Evolutionary conservation across 2,113 vertebrate genomes (phyloP).

Genomic region (Apodemus speciosus): DNA sequence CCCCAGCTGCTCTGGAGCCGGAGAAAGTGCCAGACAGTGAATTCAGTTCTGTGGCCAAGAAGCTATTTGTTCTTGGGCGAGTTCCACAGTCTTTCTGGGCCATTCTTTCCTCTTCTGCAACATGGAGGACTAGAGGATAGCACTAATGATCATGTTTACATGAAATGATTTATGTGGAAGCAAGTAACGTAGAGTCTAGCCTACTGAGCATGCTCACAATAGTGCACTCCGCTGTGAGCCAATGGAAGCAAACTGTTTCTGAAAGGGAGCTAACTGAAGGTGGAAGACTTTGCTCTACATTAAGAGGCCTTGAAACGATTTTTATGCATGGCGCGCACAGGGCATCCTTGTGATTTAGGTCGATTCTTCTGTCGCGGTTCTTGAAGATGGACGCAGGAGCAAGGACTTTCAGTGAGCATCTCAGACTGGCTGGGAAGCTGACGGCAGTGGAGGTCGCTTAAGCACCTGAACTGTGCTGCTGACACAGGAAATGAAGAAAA

Average conservation of each 20-base stretch:
- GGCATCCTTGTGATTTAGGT: background rate
- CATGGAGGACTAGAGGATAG: background rate
- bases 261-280: background rate
- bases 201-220: background rate
- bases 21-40: background rate
- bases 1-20: background rate
- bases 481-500: background rate
- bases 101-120: background rate
- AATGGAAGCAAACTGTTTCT: background rate
- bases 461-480: background rate
- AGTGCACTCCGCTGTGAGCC: background rate
- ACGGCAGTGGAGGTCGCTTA: background rate
- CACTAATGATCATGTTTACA: background rate
- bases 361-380: background rate
- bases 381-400: background rate
- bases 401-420: background rate
- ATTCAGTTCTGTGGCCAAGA: background rate
- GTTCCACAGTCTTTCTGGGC: background rate
- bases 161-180: background rate
- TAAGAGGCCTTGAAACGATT: background rate
- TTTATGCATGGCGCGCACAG: background rate
- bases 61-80: background rate
- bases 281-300: background rate
- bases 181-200: background rate
- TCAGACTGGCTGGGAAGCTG: background rate